phyloP scores from a whole-genome alignment of 2,797 vertebrate species.

The Anolis apletophallus region DNA sequence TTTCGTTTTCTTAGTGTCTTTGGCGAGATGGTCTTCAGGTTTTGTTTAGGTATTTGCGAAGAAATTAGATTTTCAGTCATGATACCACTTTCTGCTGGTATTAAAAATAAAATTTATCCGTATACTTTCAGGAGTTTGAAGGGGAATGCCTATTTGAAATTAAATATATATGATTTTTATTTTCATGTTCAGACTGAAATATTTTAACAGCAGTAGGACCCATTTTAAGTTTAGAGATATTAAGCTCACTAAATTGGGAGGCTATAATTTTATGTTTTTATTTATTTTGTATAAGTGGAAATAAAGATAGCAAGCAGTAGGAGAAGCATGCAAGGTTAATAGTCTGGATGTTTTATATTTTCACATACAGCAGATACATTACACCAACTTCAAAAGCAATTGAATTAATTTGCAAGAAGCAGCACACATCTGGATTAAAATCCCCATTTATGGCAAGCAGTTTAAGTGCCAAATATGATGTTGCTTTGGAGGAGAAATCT shows the following conservation, averaged over 20 bases:
- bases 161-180: background rate
- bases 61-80: background rate
- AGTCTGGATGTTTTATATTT: background rate
- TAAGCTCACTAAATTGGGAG: background rate
- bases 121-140: background rate
- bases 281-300: background rate
- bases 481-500: no score
- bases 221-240: background rate
- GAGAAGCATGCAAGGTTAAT: background rate
- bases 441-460: no score
- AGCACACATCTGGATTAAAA: no score
- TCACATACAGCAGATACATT: background rate
- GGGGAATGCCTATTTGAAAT: background rate
- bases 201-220: background rate
- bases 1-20: no score
- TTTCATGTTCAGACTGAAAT: background rate
- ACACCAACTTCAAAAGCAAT: no score
- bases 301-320: background rate
- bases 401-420: no score
- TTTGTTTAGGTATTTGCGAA: no score
- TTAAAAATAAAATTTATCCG: background rate
- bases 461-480: no score
- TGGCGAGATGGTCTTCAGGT: no score
- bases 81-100: background rate
- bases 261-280: background rate